Percentiles rank a stretch among this genome's conserved stretches.
phyloP scores from a whole-genome alignment of 2,113 vertebrate species.

The Triplophysa siluroides region DNA sequence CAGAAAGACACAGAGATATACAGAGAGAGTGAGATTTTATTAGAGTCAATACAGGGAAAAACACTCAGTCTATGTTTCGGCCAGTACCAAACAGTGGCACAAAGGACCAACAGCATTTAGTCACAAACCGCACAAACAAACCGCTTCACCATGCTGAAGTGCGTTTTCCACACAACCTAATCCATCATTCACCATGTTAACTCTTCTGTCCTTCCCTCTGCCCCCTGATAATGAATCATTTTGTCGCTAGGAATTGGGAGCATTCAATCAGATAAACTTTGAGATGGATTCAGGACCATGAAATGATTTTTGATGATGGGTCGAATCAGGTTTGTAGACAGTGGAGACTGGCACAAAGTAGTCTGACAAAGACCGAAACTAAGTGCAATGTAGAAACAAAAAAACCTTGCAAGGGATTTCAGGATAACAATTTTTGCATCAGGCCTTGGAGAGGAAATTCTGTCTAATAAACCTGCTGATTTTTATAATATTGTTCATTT shows the following conservation, averaged over 20 bases:
- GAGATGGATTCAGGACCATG: conserved; percentile 54
- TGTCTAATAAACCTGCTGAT: no score
- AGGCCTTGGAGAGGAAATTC: no score
- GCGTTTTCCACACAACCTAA: conserved; percentile 53
- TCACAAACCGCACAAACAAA: conserved; percentile 57
- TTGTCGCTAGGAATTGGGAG: conserved; percentile 58
- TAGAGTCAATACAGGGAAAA: conserved; percentile 40
- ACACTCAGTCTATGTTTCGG: conserved; percentile 49
- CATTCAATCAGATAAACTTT: conserved; percentile 62
- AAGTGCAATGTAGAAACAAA: no score
- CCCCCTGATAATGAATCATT: conserved; percentile 59
- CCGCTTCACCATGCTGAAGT: conserved; percentile 53
- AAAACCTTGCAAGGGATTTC: no score
- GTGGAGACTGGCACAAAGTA: neutral
- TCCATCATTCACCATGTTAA: conserved; percentile 58
- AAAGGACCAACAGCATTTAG: conserved; percentile 52
- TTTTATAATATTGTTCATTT: no score
- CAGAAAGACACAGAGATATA: conserved; percentile 33
- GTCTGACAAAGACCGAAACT: neutral
- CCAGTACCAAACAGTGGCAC: conserved; percentile 32
- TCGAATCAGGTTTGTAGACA: neutral
- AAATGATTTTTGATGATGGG: conserved; percentile 59
- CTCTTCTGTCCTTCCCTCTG: conserved; percentile 52
- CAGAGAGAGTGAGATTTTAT: conserved; percentile 42
- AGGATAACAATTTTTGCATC: no score